Base-by-base conservation (phyloP, 2,888 invertebrate genomes). In the Drosophila austrosaltans region DNA sequence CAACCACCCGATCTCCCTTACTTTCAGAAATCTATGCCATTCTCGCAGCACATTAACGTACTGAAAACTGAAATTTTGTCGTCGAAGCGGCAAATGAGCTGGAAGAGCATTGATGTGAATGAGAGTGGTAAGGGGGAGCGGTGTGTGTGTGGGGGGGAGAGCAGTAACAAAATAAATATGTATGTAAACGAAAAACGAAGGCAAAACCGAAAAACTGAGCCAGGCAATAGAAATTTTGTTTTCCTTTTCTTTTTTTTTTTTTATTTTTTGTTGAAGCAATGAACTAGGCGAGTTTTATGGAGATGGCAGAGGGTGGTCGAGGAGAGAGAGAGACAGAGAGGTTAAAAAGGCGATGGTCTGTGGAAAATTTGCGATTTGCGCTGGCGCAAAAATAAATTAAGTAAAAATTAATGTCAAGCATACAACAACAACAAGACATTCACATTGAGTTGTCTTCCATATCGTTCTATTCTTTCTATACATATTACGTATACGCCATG, bases 341-440 rank as follows among this genome's bases (percentile, higher is more conserved):
- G 73, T 66, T 62, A 20, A 74, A 60, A 36, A 40, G 58, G 25
- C 54, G 30, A 64, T 77, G 67, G 63, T 32, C 59, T 77, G 75
- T 77, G 69, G 68, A 83, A 81, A 83, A 75, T 76, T 79, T 60
- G 60, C 32, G 79, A 82, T 81, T 78, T 86, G 82, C 82, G 83
- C 76, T 75, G 82, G 83, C 75, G 78, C 80, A 79, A 88, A 89
- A 87, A 89, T 89, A 89, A 90, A 89, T 90, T 87, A 90, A 87
- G 85, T 89, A 87, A 82, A 87, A 90, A 87, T 90, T 89, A 87
- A 87, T 90, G 85, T 84, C 82, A 79, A 48, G n/a, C 44, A 16
- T 16, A 16, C 0, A 58, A 48, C 42, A 56, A 25, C 40, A 57
- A 60, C 22, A 30, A 63, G 44, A 74, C 30, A 53, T 28, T 30